phyloP scores from a whole-genome alignment of 1,140 invertebrate genomes.

The Lasioglossum baleicum region DNA sequence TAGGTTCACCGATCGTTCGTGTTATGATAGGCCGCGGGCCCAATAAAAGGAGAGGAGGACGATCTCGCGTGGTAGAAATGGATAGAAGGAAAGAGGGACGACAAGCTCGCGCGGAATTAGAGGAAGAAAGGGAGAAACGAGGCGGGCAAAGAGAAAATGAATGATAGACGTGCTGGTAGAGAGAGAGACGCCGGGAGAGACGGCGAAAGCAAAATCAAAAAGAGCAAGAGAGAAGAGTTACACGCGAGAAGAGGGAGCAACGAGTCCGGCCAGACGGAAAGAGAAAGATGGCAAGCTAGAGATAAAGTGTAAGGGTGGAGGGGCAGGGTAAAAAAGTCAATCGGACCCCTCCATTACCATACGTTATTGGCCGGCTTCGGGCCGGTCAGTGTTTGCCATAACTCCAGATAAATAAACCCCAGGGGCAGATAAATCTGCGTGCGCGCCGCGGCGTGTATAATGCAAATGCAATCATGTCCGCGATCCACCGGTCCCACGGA shows the following conservation, averaged over 20 bases:
- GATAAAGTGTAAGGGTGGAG: conserved; percentile 42
- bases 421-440: conserved; percentile 74
- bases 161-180: conserved; percentile 9
- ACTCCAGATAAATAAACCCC: conserved; percentile 75
- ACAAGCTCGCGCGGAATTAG: conserved; percentile 13
- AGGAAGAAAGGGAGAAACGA: conserved; percentile 12
- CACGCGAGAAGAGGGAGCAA: no score
- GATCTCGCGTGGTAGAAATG: conserved; percentile 27
- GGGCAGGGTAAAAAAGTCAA: conserved; percentile 70
- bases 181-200: no score
- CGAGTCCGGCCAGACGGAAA: neutral
- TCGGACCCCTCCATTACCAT: conserved; percentile 74
- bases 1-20: conserved; percentile 61
- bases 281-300: conserved; percentile 31
- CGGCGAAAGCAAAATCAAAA: no score
- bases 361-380: conserved; percentile 73
- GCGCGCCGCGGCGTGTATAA: conserved; percentile 73
- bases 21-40: conserved; percentile 63
- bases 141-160: conserved; percentile 32
- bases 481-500: conserved; percentile 58
- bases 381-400: conserved; percentile 75
- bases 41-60: conserved; percentile 57
- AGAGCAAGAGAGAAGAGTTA: no score
- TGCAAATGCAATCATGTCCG: conserved; percentile 77
- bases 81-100: conserved; percentile 36